Conservation (phyloP, 2,113 vertebrate genomes). For the Pandion haliaetus region DNA sequence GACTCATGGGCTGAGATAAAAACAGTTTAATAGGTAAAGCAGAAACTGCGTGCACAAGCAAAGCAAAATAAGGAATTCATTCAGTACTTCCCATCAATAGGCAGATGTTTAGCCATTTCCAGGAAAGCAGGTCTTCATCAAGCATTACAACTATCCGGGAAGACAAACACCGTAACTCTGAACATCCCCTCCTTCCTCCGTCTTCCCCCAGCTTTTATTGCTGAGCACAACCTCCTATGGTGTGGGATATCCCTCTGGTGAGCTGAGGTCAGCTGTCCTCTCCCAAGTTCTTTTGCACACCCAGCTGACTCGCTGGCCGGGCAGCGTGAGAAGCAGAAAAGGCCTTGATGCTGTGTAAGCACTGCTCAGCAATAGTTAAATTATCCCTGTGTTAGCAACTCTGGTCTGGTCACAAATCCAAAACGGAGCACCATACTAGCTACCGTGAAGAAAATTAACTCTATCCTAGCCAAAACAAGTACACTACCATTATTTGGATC, state of each 20-base stretch:
- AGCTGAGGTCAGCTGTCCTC: not conserved
- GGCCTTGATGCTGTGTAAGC: not conserved
- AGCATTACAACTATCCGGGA: not conserved
- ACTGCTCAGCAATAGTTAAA: not conserved
- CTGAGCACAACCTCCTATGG: not conserved
- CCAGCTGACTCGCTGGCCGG: fast-evolving
- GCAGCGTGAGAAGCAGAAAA: not conserved
- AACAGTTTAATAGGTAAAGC: not conserved
- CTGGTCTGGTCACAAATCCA: not conserved
- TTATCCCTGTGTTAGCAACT: not conserved
- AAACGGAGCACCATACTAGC: not conserved
- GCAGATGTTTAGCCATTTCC: not conserved
- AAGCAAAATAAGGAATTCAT: not conserved
- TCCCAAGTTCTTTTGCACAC: not conserved
- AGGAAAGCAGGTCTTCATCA: not conserved
- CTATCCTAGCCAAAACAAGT: not conserved
- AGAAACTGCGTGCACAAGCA: not conserved
- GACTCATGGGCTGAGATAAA: not conserved
- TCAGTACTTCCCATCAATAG: not conserved
- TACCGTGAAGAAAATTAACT: not conserved
- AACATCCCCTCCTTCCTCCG: not conserved
- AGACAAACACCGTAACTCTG: not conserved
- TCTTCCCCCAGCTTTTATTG: not conserved
- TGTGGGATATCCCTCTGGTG: not conserved
- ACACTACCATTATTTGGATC: not conserved